Conservation (phyloP, 2,888 invertebrate species). For the Cybosia mesomella region DNA sequence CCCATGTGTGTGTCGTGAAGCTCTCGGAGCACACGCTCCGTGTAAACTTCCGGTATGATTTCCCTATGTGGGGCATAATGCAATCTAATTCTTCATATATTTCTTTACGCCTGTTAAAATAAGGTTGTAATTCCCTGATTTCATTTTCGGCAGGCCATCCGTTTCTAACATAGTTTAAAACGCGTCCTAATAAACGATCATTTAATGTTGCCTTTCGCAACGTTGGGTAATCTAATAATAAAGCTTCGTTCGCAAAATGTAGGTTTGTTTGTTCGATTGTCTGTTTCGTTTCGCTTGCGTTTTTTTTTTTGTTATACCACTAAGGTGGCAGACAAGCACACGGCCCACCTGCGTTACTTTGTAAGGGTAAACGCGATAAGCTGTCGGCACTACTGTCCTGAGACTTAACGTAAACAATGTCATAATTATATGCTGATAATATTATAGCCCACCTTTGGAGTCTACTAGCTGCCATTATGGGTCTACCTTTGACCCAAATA, state of each 20-base stretch:
- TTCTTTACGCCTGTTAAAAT: neutral
- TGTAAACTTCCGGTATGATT: neutral
- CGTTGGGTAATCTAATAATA: neutral
- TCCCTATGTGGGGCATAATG: neutral
- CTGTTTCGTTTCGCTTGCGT: too few relatives aligned
- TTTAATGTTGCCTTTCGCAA: neutral
- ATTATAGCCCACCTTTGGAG: neutral
- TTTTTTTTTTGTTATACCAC: too few relatives aligned
- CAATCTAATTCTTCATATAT: neutral
- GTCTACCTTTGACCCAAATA: neutral
- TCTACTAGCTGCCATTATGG: neutral
- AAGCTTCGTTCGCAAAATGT: neutral
- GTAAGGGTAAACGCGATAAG: constrained; percentile 1
- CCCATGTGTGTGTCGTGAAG: neutral
- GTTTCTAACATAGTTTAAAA: neutral
- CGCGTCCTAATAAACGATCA: neutral
- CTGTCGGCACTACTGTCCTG: neutral
- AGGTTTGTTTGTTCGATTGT: neutral
- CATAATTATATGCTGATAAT: neutral
- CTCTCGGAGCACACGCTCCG: neutral
- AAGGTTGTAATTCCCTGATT: neutral
- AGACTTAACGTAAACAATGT: neutral
- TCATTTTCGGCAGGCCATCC: neutral
- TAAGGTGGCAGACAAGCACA: too few relatives aligned
- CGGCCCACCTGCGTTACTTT: too few relatives aligned